phyloP scores from a whole-genome alignment of 2,113 vertebrate genomes.

The Anoura caudifer region DNA sequence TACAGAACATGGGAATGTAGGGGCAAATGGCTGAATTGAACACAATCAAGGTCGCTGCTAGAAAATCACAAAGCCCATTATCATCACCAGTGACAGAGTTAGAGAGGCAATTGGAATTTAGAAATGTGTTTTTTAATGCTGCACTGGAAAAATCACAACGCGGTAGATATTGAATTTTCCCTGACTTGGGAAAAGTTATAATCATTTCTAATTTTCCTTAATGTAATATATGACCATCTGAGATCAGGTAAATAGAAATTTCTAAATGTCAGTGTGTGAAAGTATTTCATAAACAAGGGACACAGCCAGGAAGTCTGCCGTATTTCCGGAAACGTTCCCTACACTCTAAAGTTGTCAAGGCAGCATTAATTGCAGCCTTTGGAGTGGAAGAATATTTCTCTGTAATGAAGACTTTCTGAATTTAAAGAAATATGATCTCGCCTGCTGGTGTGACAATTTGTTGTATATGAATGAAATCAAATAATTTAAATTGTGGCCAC shows the following conservation, averaged over 20 bases:
- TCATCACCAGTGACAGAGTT: conserved; percentile 53
- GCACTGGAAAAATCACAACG: conserved; percentile 43
- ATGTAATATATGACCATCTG: conserved; percentile 65
- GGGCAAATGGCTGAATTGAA: conserved; percentile 53
- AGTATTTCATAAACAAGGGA: conserved; percentile 79
- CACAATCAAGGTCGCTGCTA: conserved; percentile 62
- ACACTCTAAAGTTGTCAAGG: conserved; percentile 61
- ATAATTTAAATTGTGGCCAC: neutral
- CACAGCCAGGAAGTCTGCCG: conserved; percentile 71
- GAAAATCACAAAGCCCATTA: conserved; percentile 68
- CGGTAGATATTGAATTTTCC: conserved; percentile 57
- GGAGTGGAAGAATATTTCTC: conserved; percentile 27
- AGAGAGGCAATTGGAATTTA: conserved; percentile 61
- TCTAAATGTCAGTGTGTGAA: conserved; percentile 78
- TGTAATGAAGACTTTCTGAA: conserved; percentile 52
- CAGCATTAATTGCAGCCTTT: conserved; percentile 64
- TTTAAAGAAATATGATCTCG: conserved; percentile 41
- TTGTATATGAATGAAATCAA: conserved; percentile 4
- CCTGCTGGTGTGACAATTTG: conserved; percentile 7
- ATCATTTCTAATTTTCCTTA: conserved; percentile 74
- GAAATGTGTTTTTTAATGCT: conserved; percentile 58
- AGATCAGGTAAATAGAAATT: conserved; percentile 75
- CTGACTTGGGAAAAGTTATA: conserved; percentile 67
- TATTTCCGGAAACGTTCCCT: conserved; percentile 71
- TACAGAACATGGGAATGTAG: conserved; percentile 65